Base-by-base conservation (phyloP, 2,113 vertebrate genomes). In the Planiliza haematocheilus region DNA sequence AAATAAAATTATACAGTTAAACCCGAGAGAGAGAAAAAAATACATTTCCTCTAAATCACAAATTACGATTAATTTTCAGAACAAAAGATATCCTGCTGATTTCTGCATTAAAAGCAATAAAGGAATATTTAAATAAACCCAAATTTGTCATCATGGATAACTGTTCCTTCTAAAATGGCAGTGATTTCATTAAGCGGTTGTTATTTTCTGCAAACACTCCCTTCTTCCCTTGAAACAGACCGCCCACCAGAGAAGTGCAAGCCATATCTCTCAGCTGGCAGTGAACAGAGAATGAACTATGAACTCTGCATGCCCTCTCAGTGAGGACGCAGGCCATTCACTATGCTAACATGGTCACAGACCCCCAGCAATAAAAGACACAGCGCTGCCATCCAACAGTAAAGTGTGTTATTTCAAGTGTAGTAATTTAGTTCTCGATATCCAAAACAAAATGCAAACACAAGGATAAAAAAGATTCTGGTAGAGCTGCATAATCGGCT, bases 251-350 rank as follows among this genome's bases (percentile, higher is more conserved):
- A 83, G 52, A 71, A 62, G 85, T 73, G 81, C 20, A 68, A 87
- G 81, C 63, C 65, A n/a, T 83, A 68, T 79, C 89, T 91, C 84
- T 87, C 83, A 79, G 49, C 79, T 52, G 79, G 87, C 80, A 41
- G 85, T 92, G 92, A 93, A 93, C 92, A 92, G 70, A 74, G 81
- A 60, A 83, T 90, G 92, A 93, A 92, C 91, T 92, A 42, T 92
- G 91, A 93, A 93, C 92, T 93, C 92, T 53, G 64, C 59, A 48
- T 91, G 90, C 89, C 91, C 92, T 91, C 62, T 88, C 4, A 77
- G 49, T 75, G 79, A 87, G 88, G 89, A 90, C 88, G 89, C 83
- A 84, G 76, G 82, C 82, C 81, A 79, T 84, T 89, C 84, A 82
- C 85, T 69, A 57, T 56, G 37, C 74, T 73, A 82, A 78, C 90